Conservation (phyloP, 2,888 invertebrate species). For the Parapristionchus giblindavisi region DNA sequence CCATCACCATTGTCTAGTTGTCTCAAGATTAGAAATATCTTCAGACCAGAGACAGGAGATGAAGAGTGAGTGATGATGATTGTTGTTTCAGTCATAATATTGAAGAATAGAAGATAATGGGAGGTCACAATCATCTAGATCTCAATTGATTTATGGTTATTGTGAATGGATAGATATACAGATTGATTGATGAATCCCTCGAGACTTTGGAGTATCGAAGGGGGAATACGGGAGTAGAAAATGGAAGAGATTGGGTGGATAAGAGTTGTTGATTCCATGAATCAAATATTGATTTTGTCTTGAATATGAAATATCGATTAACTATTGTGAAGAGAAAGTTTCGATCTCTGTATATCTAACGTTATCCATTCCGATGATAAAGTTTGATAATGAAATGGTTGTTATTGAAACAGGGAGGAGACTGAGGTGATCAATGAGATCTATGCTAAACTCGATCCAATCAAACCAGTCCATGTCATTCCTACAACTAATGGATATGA, state of each 20-base stretch:
- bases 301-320: neutral
- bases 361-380: no score
- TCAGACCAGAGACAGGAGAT: neutral
- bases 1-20: neutral
- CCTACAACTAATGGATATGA: neutral
- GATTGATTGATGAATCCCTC: no score
- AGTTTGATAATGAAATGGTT: neutral
- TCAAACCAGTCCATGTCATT: neutral
- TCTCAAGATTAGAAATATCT: slow-evolving; percentile 27
- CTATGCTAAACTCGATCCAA: slow-evolving; percentile 5
- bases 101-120: no score
- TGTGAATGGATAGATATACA: no score
- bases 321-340: no score
- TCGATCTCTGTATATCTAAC: no score
- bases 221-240: neutral
- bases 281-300: no score
- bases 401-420: slow-evolving; percentile 5
- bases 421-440: slow-evolving; percentile 12
- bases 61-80: slow-evolving; percentile 21
- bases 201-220: no score
- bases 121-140: no score
- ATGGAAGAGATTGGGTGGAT: neutral
- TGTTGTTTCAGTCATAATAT: no score
- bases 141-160: no score
- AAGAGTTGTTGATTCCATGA: no score